Conservation (phyloP, 2,113 vertebrate genomes). For the Hydrolagus affinis region DNA sequence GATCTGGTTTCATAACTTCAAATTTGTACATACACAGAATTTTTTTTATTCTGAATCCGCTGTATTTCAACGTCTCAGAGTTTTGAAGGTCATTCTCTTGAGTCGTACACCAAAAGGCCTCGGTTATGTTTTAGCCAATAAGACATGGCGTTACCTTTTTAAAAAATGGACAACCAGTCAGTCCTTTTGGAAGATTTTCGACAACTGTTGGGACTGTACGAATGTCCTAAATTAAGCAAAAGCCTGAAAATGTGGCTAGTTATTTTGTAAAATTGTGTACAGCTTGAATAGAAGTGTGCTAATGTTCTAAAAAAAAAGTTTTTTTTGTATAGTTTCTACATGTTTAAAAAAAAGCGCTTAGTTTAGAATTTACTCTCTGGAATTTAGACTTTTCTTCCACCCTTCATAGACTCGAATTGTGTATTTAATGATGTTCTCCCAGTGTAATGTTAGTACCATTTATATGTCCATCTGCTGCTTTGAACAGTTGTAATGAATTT, state of each 20-base stretch:
- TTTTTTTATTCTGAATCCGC: not conserved
- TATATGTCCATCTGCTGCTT: constrained; percentile 30
- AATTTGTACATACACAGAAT: constrained; percentile 6
- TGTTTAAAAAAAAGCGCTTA: constrained; percentile 20
- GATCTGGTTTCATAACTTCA: constrained; percentile 8
- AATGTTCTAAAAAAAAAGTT: constrained; percentile 21
- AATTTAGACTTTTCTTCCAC: not conserved
- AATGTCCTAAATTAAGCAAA: constrained; percentile 26
- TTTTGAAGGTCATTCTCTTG: not conserved
- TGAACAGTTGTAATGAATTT: constrained; percentile 31
- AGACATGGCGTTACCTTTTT: not conserved
- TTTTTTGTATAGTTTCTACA: constrained; percentile 31
- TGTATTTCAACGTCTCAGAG: not conserved
- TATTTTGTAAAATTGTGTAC: constrained; percentile 31
- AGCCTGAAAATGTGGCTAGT: constrained; percentile 1
- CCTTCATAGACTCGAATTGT: not conserved
- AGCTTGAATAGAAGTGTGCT: constrained; percentile 28
- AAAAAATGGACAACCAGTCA: not conserved
- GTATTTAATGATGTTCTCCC: constrained; percentile 16
- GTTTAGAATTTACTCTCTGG: not conserved
- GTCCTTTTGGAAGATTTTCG: not conserved
- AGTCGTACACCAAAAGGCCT: not conserved
- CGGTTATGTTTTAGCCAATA: not conserved
- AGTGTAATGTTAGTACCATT: constrained; percentile 28
- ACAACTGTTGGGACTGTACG: constrained; percentile 5